Conservation (phyloP, 2,797 vertebrate genomes). For the Echeneis naucrates region DNA sequence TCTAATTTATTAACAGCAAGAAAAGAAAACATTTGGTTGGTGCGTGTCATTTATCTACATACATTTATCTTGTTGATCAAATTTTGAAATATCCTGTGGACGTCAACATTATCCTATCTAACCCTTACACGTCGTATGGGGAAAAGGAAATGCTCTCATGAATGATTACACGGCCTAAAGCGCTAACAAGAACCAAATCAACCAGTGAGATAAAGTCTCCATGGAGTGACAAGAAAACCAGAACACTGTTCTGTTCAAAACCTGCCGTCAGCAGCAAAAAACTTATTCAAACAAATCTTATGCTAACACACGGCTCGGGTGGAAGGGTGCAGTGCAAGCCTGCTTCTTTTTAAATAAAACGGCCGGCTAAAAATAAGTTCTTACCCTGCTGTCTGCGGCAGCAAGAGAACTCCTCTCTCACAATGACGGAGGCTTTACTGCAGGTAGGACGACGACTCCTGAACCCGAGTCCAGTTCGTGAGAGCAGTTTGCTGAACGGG, state of each 20-base stretch:
- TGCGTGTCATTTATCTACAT: too few species aligned
- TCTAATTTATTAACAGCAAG: too few species aligned
- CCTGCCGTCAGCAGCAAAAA: not conserved
- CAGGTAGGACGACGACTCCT: not conserved
- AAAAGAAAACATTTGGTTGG: too few species aligned
- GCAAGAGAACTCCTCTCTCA: not conserved
- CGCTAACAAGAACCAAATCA: not conserved
- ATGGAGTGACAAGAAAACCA: not conserved
- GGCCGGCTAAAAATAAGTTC: not conserved
- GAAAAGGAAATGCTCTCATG: not conserved
- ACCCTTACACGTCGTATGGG: not conserved
- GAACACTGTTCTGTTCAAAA: not conserved
- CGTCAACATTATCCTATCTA: not conserved
- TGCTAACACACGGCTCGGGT: not conserved
- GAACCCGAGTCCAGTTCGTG: not conserved
- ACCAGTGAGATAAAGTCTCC: not conserved
- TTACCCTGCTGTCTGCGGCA: conserved; percentile 4
- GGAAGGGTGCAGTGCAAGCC: not conserved
- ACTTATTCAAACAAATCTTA: not conserved
- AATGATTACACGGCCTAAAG: not conserved
- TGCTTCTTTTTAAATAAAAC: conserved; percentile 1
- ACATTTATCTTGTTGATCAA: too few species aligned
- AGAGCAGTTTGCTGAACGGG: not conserved
- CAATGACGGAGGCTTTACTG: not conserved
- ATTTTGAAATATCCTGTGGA: too few species aligned